Conservation (phyloP, 2,888 invertebrate species). For the Lymantria dispar region DNA sequence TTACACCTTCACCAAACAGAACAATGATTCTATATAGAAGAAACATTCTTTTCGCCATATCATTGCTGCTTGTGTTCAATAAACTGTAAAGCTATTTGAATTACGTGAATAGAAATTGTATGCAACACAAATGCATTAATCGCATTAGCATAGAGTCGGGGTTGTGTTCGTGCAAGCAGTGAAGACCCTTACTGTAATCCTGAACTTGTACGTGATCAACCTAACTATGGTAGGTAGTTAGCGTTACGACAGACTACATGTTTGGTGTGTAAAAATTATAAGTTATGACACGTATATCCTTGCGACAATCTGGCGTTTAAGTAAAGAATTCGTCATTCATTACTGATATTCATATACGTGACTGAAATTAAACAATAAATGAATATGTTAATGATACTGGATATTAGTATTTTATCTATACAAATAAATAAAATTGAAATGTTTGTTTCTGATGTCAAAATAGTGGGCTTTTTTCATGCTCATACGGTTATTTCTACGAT, state of each 20-base stretch:
- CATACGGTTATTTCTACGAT: too few relatives aligned
- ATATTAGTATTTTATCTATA: conserved; percentile 18
- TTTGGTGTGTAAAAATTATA: conserved; percentile 3
- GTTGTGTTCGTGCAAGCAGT: conserved; percentile 41
- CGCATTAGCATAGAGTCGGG: conserved; percentile 53
- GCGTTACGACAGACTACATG: neutral
- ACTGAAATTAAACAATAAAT: conserved; percentile 9
- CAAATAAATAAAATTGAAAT: too few relatives aligned
- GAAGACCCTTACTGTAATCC: conserved; percentile 33
- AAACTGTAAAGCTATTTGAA: conserved; percentile 67
- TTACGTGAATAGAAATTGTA: conserved; percentile 67
- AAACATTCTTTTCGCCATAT: too few relatives aligned
- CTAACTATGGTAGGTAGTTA: conserved; percentile 17
- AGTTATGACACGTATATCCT: conserved; percentile 8
- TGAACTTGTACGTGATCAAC: conserved; percentile 31
- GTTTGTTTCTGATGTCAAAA: too few relatives aligned
- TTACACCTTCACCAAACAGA: too few relatives aligned
- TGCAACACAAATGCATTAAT: conserved; percentile 55
- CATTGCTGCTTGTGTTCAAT: conserved; percentile 58
- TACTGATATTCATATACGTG: conserved; percentile 7
- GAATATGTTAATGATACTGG: conserved; percentile 1
- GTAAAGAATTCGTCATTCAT: neutral
- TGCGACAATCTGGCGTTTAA: conserved; percentile 1
- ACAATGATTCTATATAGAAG: too few relatives aligned
- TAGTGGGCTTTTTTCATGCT: too few relatives aligned